These are phyloP conservation scores for Holacanthella duospinosa DNA, from an alignment of 2,888 invertebrate genomes.

Conservation along the genomic window DNA sequence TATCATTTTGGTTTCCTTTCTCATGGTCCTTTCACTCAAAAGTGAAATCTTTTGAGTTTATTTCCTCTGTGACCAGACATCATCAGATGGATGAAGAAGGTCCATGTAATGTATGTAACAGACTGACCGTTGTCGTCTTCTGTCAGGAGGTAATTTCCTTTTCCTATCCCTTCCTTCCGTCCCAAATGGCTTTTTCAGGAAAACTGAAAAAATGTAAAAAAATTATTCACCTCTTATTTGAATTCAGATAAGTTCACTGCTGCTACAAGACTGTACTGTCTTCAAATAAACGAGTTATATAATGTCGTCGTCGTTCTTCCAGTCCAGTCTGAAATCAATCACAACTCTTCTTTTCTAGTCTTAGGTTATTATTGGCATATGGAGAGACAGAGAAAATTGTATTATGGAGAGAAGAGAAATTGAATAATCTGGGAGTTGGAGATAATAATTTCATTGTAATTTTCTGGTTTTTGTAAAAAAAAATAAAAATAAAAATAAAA, in stretches of 20 bases:
- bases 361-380: neutral
- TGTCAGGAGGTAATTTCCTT: constrained; percentile 35
- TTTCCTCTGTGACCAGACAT: constrained; percentile 7
- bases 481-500: too few relatives aligned
- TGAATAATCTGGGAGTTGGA: too few relatives aligned
- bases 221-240: neutral
- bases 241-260: neutral
- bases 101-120: neutral
- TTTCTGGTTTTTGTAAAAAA: too few relatives aligned
- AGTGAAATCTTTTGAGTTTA: constrained; percentile 8
- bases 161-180: constrained; percentile 12
- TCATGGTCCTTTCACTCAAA: neutral
- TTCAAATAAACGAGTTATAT: neutral
- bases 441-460: too few relatives aligned
- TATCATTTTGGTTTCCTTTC: constrained; percentile 21
- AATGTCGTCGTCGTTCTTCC: neutral
- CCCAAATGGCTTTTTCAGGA: constrained; percentile 10
- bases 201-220: neutral
- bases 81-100: neutral
- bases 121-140: constrained; percentile 22
- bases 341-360: too few relatives aligned
- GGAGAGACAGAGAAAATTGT: too few relatives aligned
- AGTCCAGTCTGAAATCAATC: neutral
- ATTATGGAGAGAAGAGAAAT: too few relatives aligned
- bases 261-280: too few relatives aligned